phyloP scores from a whole-genome alignment of 1,140 invertebrate species.

The Calephelis virginiensis region DNA sequence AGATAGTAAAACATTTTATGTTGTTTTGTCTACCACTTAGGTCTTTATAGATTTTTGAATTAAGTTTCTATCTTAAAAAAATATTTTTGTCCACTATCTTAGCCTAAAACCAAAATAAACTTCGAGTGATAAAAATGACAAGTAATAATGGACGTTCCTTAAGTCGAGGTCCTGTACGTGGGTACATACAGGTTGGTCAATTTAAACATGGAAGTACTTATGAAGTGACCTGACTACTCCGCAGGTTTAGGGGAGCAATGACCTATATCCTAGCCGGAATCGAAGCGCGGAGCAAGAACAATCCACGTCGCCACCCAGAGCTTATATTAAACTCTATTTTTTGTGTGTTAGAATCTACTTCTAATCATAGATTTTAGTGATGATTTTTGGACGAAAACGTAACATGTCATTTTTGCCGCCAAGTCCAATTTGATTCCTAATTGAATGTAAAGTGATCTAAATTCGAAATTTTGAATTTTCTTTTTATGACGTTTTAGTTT shows the following conservation, averaged over 20 bases:
- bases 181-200: conserved; percentile 67
- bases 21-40: too few relatives aligned
- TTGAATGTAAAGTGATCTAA: conserved; percentile 42
- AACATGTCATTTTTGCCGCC: conserved; percentile 47
- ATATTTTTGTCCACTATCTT: not conserved
- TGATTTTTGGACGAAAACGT: conserved; percentile 47
- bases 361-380: conserved; percentile 62
- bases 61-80: too few relatives aligned
- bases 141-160: conserved; percentile 24
- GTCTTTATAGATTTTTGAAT: too few relatives aligned
- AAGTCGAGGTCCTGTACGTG: conserved; percentile 57
- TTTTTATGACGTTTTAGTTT: conserved; percentile 39
- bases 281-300: conserved; percentile 46
- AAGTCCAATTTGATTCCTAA: conserved; percentile 65
- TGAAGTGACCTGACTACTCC: conserved; percentile 70
- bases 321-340: conserved; percentile 71
- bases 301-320: conserved; percentile 44
- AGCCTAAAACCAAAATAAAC: not conserved
- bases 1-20: too few relatives aligned
- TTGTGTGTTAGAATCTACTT: conserved; percentile 69
- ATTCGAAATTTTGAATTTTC: conserved; percentile 35
- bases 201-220: conserved; percentile 74
- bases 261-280: conserved; percentile 73
- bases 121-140: not conserved
- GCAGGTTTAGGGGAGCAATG: conserved; percentile 77